Base-by-base conservation (phyloP, 2,888 invertebrate species). In the Eugnorisma glareosa region DNA sequence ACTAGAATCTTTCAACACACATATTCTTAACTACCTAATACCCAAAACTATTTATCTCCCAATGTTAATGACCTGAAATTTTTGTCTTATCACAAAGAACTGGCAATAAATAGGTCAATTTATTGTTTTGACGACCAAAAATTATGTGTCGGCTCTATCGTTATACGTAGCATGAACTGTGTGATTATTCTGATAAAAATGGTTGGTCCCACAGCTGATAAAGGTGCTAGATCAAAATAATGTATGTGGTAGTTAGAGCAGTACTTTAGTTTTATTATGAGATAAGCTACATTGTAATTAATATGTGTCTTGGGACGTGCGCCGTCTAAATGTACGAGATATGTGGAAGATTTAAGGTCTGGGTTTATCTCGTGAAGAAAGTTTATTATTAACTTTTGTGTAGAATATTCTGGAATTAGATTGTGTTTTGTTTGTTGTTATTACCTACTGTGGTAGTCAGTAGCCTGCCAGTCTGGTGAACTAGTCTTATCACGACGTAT, bases 51-150 rank as follows among this genome's bases (percentile, higher is more conserved):
- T 72, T 92, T 94, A 93, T 94, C 93, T 89, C 59, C 10, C 57
- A 81, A 92, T 94, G 94, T 95, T 95, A 95, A 95, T 95, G 95
- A 95, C 93, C 93, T 92, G 88, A 91, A 93, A 93, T 92, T 91
- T 91, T 90, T 91, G 88, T 92, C 79, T 95, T 96, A 96, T 96
- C 96, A 90, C 89, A 92, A 90, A 89, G 89, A 92, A 88, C 86
- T 91, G 85, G 91, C 90, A 94, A 95, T 96, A 95, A 96, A 96
- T 95, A 94, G 95, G 94, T 95, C 95, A 94, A 89, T 93, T 94
- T 94, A 95, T 94, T 94, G 92, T 92, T 92, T 91, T 88, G 90
- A 89, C 87, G 89, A 90, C 87, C 90, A 89, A 92, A 82, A 90
- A 91, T 93, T 93, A 94, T 94, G 94, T 94, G 87, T 87, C 48